Evolutionary conservation across 2,113 vertebrate species (phyloP).

Genomic region (Fregetta grallaria): DNA sequence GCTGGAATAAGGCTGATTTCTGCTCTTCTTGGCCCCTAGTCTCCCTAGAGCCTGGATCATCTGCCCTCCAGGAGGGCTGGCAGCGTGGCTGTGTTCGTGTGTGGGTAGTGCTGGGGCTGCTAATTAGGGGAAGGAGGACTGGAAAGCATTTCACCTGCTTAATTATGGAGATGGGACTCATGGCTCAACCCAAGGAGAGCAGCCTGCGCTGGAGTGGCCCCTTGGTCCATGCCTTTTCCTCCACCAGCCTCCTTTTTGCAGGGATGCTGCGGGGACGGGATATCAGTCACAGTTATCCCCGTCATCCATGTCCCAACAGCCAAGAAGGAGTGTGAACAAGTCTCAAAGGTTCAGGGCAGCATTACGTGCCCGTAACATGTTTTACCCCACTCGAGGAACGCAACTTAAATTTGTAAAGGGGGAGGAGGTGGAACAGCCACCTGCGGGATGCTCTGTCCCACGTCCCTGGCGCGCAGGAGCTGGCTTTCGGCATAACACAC

Average conservation of each 20-base stretch:
- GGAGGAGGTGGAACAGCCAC: neutral
- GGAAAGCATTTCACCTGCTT: neutral
- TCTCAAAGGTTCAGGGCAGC: neutral
- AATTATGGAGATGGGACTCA: neutral
- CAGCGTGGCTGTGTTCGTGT: neutral
- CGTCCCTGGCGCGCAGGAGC: accelerated
- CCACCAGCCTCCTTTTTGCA: neutral
- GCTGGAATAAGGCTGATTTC: neutral
- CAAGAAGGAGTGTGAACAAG: neutral
- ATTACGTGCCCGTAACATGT: neutral
- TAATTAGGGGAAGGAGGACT: neutral
- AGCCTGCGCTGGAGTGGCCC: neutral
- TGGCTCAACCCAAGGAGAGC: neutral
- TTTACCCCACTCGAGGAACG: neutral
- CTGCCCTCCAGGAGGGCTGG: neutral
- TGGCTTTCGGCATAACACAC: accelerated
- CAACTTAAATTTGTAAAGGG: neutral
- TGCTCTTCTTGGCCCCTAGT: neutral
- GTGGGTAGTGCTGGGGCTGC: neutral
- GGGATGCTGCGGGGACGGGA: neutral
- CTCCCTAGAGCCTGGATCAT: neutral
- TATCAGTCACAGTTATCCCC: neutral
- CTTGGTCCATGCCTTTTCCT: accelerated
- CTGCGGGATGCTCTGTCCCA: neutral
- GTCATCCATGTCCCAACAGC: accelerated